phyloP scores from a whole-genome alignment of 1,140 invertebrate species.

The Zaprionus inermis region DNA sequence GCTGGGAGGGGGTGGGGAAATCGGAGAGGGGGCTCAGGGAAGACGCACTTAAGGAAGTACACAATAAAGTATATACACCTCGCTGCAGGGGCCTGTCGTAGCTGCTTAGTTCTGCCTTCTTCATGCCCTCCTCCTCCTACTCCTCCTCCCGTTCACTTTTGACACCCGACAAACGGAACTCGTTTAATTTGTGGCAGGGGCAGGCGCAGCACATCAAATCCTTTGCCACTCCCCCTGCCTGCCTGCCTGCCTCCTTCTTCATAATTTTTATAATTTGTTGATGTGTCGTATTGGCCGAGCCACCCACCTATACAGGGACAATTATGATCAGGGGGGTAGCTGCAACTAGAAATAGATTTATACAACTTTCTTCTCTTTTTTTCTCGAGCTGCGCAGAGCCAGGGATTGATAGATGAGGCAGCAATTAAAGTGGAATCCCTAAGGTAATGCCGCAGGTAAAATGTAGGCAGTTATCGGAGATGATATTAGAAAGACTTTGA shows the following conservation, averaged over 20 bases:
- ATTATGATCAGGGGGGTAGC: neutral
- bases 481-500: neutral
- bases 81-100: constrained; percentile 13
- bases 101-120: constrained; percentile 17
- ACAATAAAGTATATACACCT: constrained; percentile 14
- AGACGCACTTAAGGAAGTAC: constrained; percentile 43
- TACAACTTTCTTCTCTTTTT: neutral
- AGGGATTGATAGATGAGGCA: neutral
- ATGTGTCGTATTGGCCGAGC: constrained; percentile 28
- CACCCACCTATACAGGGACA: constrained; percentile 15
- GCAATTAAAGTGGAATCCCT: neutral
- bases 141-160: neutral
- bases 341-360: constrained; percentile 36
- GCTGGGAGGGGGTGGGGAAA: neutral
- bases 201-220: constrained; percentile 54
- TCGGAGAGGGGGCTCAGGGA: too few relatives aligned
- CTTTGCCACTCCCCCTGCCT: constrained; percentile 38
- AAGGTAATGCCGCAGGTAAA: neutral
- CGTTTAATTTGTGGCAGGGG: constrained; percentile 44
- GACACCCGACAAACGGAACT: constrained; percentile 26
- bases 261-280: constrained; percentile 52
- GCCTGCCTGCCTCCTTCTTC: too few relatives aligned
- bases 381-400: neutral
- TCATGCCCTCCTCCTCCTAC: neutral
- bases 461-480: neutral